phyloP scores from a whole-genome alignment of 2,797 vertebrate species.

The Ctenopoma multispine region DNA sequence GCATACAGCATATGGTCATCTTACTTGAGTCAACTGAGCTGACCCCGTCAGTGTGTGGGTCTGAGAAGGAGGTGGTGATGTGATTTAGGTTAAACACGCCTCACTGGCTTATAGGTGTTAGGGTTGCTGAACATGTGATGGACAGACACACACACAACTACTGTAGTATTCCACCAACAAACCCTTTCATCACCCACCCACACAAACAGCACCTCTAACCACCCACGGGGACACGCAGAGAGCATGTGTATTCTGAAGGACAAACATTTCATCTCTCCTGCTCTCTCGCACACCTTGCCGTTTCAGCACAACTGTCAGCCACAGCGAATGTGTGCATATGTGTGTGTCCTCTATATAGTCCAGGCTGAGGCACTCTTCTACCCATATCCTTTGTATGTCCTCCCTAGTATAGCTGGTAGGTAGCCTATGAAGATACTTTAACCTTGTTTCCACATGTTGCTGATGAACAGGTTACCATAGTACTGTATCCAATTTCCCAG shows the following conservation, averaged over 20 bases:
- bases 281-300: slow-evolving; percentile 55
- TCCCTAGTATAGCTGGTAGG: slow-evolving; percentile 57
- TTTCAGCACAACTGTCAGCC: slow-evolving; percentile 76
- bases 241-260: slow-evolving; percentile 68
- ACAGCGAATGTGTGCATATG: slow-evolving; percentile 16
- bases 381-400: slow-evolving; percentile 60
- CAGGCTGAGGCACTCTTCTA: slow-evolving; percentile 17
- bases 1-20: slow-evolving; percentile 16
- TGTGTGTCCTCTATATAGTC: slow-evolving; percentile 41
- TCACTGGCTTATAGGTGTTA: slow-evolving; percentile 44
- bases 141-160: slow-evolving; percentile 36
- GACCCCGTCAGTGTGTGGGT: slow-evolving; percentile 45
- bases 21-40: slow-evolving; percentile 41
- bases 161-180: slow-evolving; percentile 13
- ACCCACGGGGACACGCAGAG: slow-evolving; percentile 20
- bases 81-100: slow-evolving; percentile 67
- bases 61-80: slow-evolving; percentile 49
- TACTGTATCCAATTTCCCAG: slow-evolving; percentile 58
- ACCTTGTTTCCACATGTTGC: slow-evolving; percentile 71
- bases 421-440: slow-evolving; percentile 49
- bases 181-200: not conserved
- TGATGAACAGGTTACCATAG: slow-evolving; percentile 66
- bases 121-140: slow-evolving; percentile 65
- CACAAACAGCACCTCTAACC: slow-evolving; percentile 8
- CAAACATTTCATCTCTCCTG: slow-evolving; percentile 66